Evolutionary conservation across 1,140 invertebrate species (phyloP), one percentile per base, ranked within the genome.

Genomic region (Formica selysi): DNA sequence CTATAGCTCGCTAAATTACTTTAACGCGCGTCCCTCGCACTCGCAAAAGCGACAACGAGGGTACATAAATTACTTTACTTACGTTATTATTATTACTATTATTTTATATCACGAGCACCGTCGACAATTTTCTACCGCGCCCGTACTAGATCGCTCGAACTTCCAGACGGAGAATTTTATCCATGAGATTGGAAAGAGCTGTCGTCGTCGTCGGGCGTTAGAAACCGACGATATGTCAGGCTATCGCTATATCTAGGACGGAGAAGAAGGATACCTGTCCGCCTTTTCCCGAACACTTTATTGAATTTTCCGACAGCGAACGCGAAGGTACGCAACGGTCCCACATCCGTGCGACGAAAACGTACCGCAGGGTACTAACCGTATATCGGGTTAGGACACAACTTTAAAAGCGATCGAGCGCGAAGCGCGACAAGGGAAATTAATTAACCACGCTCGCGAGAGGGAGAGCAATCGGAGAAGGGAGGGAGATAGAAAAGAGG

Each of bases 271-370:
- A 80, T 78, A 81, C 76, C 48, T 16, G 48, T 16, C 48, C 71
- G 51, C 64, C 64, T 89, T 86, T 83, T 61, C 48, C 13, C 87
- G 78, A 80, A 86, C 29, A 64, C 76, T 73, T 89, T 89, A 86
- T 89, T 86, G 76, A 70, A 89, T 89, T 89, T 76, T 65, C 71
- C 48, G 83, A 64, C 57, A 70, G 65, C 61, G 32, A 51, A 38
- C 51, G 71, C 81, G 81, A 78, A 38, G 19, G 68, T 61, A 65
- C 67, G 80, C 16, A 65, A 71, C 65, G 51, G 54, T 73, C 59
- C 59, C 59, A 71, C 26, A 51, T 29, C 44, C 76, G 65, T 0
- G 13, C 67, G 79, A 74, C 79, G 79, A 83, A 74, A 83, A 83
- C 26, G 68, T 73, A 74, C 68, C 68, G 54, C 67, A 54, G 44